phyloP scores from a whole-genome alignment of 1,140 invertebrate species.

The Dysdera silvatica region DNA sequence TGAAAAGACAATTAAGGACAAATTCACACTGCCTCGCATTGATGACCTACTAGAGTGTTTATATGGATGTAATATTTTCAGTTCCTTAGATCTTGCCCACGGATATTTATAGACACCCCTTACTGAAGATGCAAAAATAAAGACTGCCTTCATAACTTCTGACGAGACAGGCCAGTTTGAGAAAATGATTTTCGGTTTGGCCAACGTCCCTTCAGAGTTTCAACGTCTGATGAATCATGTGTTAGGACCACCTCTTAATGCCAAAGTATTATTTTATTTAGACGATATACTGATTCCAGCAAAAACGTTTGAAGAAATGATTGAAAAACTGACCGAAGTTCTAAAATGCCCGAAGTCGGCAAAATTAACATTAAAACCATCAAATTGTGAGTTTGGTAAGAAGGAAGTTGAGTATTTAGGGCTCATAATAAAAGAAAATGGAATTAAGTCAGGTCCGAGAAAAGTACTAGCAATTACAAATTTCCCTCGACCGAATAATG shows the following conservation, averaged over 20 bases:
- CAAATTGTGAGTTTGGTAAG: slow-evolving; percentile 28
- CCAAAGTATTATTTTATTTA: slow-evolving; percentile 31
- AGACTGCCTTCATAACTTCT: slow-evolving; percentile 45
- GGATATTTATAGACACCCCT: slow-evolving; percentile 48
- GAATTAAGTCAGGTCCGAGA: slow-evolving; percentile 10
- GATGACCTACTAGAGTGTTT: slow-evolving; percentile 39
- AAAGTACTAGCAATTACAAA: slow-evolving; percentile 25
- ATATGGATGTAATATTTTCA: slow-evolving; percentile 38
- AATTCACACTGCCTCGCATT: slow-evolving; percentile 43
- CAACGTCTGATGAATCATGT: slow-evolving; percentile 34
- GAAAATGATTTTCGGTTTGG: slow-evolving; percentile 32
- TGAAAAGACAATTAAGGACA: slow-evolving; percentile 38
- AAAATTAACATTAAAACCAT: slow-evolving; percentile 29
- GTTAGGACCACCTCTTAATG: slow-evolving; percentile 26
- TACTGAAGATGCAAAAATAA: slow-evolving; percentile 39
- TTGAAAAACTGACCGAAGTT: slow-evolving; percentile 31
- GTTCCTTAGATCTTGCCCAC: slow-evolving; percentile 45
- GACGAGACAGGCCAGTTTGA: slow-evolving; percentile 43
- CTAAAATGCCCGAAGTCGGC: slow-evolving; percentile 27
- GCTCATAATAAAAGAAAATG: slow-evolving; percentile 18
- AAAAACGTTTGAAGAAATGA: slow-evolving; percentile 31
- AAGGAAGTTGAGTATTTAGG: slow-evolving; percentile 26
- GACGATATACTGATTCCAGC: slow-evolving; percentile 36
- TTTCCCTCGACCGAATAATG: slow-evolving; percentile 21
- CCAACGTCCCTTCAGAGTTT: slow-evolving; percentile 33